These are phyloP conservation scores for Leptarthrus brevirostris DNA, from an alignment of 2,888 invertebrate genomes.

Conservation along the genomic window DNA sequence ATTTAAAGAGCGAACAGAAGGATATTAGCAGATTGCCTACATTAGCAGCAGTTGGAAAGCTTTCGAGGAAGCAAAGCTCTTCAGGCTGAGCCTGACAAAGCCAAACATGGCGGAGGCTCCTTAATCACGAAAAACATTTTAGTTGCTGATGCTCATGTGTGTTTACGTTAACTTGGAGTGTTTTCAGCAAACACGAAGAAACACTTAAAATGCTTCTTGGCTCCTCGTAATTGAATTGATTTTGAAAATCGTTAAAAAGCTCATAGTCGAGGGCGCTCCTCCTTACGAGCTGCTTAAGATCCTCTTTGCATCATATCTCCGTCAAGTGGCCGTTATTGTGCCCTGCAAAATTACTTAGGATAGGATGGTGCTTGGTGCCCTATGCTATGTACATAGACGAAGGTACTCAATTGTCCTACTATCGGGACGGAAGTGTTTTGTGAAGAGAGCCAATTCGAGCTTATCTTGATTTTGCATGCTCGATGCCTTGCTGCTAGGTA, in stretches of 20 bases:
- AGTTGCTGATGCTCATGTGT: slow-evolving; percentile 2
- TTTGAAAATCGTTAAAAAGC: slow-evolving; percentile 52
- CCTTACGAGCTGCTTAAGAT: slow-evolving; percentile 43
- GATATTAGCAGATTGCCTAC: slow-evolving; percentile 41
- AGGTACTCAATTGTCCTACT: slow-evolving; percentile 33
- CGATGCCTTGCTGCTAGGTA: slow-evolving; percentile 38
- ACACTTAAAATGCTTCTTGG: neutral
- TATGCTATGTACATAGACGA: slow-evolving; percentile 8
- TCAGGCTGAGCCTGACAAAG: slow-evolving; percentile 14
- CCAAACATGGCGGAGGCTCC: slow-evolving; percentile 38
- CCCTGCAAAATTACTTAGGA: slow-evolving; percentile 50
- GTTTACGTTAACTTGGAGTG: slow-evolving; percentile 28
- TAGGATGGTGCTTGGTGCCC: slow-evolving; percentile 47
- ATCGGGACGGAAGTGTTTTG: slow-evolving; percentile 38
- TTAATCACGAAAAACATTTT: slow-evolving; percentile 38
- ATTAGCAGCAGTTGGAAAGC: slow-evolving; percentile 23
- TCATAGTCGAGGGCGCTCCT: slow-evolving; percentile 41
- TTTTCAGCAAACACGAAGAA: slow-evolving; percentile 20
- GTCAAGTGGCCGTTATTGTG: slow-evolving; percentile 30
- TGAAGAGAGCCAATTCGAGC: slow-evolving; percentile 29
- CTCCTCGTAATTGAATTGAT: slow-evolving; percentile 50
- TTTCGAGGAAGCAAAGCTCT: slow-evolving; percentile 40
- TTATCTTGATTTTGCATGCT: slow-evolving; percentile 27
- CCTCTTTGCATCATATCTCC: slow-evolving; percentile 33
- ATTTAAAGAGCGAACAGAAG: neutral